Evolutionary conservation across 1,140 invertebrate genomes (phyloP), one percentile per base, ranked within the genome.

Genomic region (Eumaeus atala): DNA sequence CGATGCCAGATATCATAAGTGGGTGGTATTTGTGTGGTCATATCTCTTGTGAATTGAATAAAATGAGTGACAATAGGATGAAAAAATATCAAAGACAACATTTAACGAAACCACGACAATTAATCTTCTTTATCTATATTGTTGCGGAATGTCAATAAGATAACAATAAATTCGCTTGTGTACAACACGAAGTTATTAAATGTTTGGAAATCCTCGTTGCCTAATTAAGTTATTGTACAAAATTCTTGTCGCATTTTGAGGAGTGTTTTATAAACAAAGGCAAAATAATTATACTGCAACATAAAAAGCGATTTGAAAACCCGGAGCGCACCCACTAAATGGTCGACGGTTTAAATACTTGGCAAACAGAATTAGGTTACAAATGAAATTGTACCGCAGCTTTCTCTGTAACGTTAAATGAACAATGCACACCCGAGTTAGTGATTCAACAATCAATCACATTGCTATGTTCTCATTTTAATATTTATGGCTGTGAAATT

Each of bases 1-100:
- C 64, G 51, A 59, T 42, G 40, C 57, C 55, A 50, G 44, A 60
- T 44, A 58, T 62, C 59, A 55, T 48, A 60, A 33, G 57, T 66
- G 61, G 61, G 64, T 44, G 64, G 58, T 44, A 44, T 44, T 44
- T 44, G 16, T 44, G 40, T 44, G 40, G 12, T 44, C 40, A 4
- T 17, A 16, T 44, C 40, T 44, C 17, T 4, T n/a, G n/a, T n/a
- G 38, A 40, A 14, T 16, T 16, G 40, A 44, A 44, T 16, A 14
- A 44, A 28, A 28, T 6, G 21, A 28, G 21, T 28, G 2, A 28
- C 6, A 28, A 28, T 6, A 28, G 21, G 2, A 28, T 6, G 21
- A 28, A 28, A 28, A 28, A 3, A 3, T 28, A 28, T 3, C 6
- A 28, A 28, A 28, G 21, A 28, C 21, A 28, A 28, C 2, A 3